These are phyloP conservation scores for Drosophila lowei DNA, from an alignment of 1,140 invertebrate species.

Conservation along the genomic window DNA sequence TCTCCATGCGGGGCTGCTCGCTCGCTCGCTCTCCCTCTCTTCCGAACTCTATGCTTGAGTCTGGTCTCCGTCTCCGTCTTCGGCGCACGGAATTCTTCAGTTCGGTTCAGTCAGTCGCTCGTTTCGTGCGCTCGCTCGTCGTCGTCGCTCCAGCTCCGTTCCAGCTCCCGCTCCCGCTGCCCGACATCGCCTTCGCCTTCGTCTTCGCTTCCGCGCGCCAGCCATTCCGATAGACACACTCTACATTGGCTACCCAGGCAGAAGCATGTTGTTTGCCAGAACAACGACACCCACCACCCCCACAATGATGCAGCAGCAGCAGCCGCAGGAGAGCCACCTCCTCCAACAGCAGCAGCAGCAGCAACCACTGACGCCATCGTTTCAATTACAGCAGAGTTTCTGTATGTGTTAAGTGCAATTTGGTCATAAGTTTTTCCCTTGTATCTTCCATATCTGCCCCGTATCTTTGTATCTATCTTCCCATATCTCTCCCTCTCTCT, in stretches of 20 bases:
- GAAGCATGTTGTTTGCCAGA: constrained; percentile 75
- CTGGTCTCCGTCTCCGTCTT: constrained; percentile 41
- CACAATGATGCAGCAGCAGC: constrained; percentile 34
- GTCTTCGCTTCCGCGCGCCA: constrained; percentile 23
- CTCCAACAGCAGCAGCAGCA: constrained; percentile 35
- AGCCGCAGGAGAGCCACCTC: constrained; percentile 22
- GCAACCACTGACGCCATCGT: constrained; percentile 31
- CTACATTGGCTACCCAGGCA: constrained; percentile 48
- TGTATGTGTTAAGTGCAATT: constrained; percentile 63
- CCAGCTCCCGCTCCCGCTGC: neutral
- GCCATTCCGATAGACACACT: constrained; percentile 56
- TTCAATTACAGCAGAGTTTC: constrained; percentile 51
- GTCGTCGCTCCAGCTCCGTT: constrained; percentile 22
- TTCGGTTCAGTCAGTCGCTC: constrained; percentile 45
- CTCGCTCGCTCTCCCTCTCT: constrained; percentile 17
- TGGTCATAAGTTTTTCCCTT: constrained; percentile 14
- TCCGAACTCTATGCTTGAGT: constrained; percentile 52
- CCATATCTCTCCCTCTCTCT: constrained; percentile 5
- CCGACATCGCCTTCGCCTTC: neutral
- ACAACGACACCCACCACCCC: constrained; percentile 40
- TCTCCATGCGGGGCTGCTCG: neutral
- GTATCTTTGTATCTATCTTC: constrained; percentile 15
- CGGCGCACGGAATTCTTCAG: constrained; percentile 67
- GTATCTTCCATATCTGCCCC: constrained; percentile 9
- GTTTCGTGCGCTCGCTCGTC: constrained; percentile 68